These are phyloP conservation scores for Orchesellides sinensis DNA, from an alignment of 2,888 invertebrate species.

Conservation along the genomic window DNA sequence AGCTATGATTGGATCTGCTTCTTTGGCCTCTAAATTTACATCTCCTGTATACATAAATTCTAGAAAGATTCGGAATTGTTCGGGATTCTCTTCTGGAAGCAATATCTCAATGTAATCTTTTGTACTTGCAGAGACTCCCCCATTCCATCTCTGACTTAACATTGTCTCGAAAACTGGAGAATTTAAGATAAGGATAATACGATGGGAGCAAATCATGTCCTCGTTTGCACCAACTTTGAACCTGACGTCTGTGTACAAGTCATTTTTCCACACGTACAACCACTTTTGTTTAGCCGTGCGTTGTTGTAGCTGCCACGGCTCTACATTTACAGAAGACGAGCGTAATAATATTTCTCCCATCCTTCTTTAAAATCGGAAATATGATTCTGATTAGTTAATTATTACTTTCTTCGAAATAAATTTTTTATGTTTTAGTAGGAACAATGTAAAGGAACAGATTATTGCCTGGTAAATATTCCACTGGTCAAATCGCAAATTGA, in stretches of 20 bases:
- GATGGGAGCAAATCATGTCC: constrained; percentile 57
- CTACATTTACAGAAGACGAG: constrained; percentile 38
- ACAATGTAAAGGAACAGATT: background rate
- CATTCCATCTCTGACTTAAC: constrained; percentile 69
- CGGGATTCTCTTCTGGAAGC: constrained; percentile 68
- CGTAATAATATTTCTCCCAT: constrained; percentile 67
- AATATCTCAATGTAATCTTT: constrained; percentile 39
- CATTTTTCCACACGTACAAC: constrained; percentile 66
- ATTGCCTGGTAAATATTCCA: background rate
- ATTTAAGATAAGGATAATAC: constrained; percentile 68
- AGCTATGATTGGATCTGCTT: constrained; percentile 56
- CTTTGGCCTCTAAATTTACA: constrained; percentile 42
- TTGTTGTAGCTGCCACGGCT: constrained; percentile 68
- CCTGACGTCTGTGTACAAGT: constrained; percentile 66
- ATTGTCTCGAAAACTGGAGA: constrained; percentile 73
- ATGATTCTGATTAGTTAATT: too few relatives aligned
- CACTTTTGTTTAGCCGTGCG: constrained; percentile 63
- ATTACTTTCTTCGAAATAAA: background rate
- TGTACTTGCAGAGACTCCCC: background rate
- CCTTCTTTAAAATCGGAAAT: too few relatives aligned
- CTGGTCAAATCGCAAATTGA: background rate
- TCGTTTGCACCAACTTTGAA: constrained; percentile 63
- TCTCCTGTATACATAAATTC: constrained; percentile 67
- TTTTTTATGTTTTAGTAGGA: background rate
- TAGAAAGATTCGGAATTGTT: constrained; percentile 66